Percentiles rank a stretch among this genome's conserved stretches.
Conservation (phyloP, 2,113 vertebrate species). For the Sigmodon hispidus region DNA sequence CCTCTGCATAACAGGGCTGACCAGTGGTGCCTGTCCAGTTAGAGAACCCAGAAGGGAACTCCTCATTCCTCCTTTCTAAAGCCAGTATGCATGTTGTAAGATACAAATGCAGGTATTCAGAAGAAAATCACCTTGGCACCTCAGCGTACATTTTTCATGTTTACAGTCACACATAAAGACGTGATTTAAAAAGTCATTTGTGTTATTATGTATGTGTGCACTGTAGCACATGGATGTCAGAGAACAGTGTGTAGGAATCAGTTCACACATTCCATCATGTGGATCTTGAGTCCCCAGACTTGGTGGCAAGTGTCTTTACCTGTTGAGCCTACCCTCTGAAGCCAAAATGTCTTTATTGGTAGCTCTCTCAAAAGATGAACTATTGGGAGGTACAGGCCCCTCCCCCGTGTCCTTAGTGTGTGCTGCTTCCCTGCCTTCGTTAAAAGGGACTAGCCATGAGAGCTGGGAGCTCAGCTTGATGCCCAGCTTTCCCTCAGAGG, state of each 20-base stretch:
- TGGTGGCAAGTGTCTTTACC: neutral
- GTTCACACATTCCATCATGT: neutral
- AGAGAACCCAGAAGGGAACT: neutral
- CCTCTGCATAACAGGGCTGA: neutral
- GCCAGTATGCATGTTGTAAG: neutral
- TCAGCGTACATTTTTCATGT: neutral
- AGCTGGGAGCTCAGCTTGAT: neutral
- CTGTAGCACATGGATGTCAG: neutral
- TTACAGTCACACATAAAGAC: neutral
- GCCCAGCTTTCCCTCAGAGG: neutral
- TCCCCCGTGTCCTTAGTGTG: neutral
- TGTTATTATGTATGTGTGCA: neutral
- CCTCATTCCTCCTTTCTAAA: neutral
- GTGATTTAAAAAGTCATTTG: neutral
- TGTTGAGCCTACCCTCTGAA: neutral
- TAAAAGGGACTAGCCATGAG: neutral
- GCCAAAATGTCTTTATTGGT: neutral
- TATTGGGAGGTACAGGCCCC: neutral
- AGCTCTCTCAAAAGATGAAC: conserved; percentile 7
- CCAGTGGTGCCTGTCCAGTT: neutral
- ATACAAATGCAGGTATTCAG: neutral
- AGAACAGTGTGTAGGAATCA: neutral
- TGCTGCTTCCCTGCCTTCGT: neutral
- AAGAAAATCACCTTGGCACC: neutral
- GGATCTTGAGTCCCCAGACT: neutral